Percentiles rank a stretch among this genome's conserved stretches.
These are phyloP conservation scores for Apis laboriosa DNA, from an alignment of 1,140 invertebrate species.

Conservation along the genomic window DNA sequence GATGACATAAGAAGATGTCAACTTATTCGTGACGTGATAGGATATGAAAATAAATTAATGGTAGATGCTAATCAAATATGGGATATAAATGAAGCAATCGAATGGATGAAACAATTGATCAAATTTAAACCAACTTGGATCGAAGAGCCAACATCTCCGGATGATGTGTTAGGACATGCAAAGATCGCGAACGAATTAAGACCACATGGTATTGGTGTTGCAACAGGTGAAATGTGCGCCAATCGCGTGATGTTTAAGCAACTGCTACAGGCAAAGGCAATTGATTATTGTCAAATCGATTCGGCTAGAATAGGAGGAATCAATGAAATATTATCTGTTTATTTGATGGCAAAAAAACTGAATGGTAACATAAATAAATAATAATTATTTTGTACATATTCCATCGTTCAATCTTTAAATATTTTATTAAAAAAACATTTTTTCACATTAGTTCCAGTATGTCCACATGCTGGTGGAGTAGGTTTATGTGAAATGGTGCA, in stretches of 20 bases:
- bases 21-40: conserved; percentile 89
- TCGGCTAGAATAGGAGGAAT: conserved; percentile 92
- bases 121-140: conserved; percentile 92
- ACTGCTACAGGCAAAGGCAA: conserved; percentile 88
- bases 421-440: background rate
- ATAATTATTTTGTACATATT: background rate
- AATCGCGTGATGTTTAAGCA: conserved; percentile 97
- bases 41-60: conserved; percentile 88
- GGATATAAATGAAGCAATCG: conserved; percentile 91
- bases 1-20: conserved; percentile 88
- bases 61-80: conserved; percentile 96
- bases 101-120: conserved; percentile 90
- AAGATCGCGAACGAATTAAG: conserved; percentile 85
- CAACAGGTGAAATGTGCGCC: conserved; percentile 95
- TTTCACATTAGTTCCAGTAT: conserved; percentile 89
- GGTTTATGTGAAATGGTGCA: conserved; percentile 96
- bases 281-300: conserved; percentile 96
- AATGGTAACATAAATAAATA: conserved; percentile 80
- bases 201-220: conserved; percentile 90
- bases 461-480: conserved; percentile 95
- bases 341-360: conserved; percentile 92
- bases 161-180: conserved; percentile 93
- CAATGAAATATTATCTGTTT: conserved; percentile 93
- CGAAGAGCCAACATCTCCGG: conserved; percentile 96
- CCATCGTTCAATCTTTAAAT: too few relatives aligned